Evolutionary conservation across 2,797 vertebrate species (phyloP).

Genomic region (Limosa lapponica): DNA sequence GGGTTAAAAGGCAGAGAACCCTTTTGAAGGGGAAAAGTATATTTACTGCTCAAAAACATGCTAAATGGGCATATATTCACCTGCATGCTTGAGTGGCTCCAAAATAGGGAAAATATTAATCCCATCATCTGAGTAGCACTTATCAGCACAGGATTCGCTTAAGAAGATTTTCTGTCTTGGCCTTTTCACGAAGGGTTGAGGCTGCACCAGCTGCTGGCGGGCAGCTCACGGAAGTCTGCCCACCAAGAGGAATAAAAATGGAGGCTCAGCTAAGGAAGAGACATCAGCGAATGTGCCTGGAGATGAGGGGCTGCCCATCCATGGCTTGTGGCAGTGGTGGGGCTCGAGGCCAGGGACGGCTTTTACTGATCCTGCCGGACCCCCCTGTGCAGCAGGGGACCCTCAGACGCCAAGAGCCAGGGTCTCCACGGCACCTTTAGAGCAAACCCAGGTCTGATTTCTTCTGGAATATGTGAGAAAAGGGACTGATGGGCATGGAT

Average conservation of each 20-base stretch:
- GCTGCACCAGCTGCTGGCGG: neutral
- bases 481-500: neutral
- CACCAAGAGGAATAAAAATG: neutral
- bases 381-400: accelerated
- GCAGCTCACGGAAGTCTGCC: neutral
- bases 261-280: neutral
- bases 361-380: neutral
- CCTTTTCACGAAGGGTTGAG: constrained; percentile 9
- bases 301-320: neutral
- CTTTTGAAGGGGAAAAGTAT: neutral
- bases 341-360: neutral
- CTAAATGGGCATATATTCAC: constrained; percentile 36
- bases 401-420: neutral
- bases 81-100: constrained; percentile 1
- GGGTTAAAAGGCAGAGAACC: constrained; percentile 14
- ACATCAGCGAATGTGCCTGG: accelerated
- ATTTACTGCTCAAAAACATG: neutral
- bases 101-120: constrained; percentile 37
- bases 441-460: neutral
- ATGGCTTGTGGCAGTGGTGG: accelerated
- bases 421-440: neutral
- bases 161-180: constrained; percentile 51
- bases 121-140: constrained; percentile 16
- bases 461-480: neutral
- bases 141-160: constrained; percentile 48